Evolutionary conservation across 2,888 invertebrate genomes (phyloP), one percentile per base, ranked within the genome.

Genomic region (Agonopterix heracliana): DNA sequence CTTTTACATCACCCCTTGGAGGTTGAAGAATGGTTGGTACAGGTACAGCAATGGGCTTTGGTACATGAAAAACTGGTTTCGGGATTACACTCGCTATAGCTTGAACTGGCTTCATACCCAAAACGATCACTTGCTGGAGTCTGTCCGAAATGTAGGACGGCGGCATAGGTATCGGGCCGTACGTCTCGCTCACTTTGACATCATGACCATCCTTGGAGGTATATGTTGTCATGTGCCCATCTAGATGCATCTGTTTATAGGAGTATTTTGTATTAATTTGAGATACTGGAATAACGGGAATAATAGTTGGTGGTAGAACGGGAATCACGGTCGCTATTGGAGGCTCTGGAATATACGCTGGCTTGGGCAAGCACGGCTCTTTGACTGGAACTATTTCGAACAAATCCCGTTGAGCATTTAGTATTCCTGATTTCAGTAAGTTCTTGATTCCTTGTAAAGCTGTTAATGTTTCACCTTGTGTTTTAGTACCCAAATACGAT

Each of bases 401-500:
- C 36, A 40, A 17, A 12, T 60, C 57, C 10, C 52, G 36, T 11
- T 54, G 41, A 26, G 53, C 56, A 8, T 50, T 56, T 3, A 70
- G 44, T 47, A 71, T 54, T 5, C 66, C 67, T 5, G 68, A 59
- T 43, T 64, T 51, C 2, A 71, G 13, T 11, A 74, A 55, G n/a
- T 57, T 61, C 2, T 65, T 61, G 0, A 64, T 58, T 38, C 61
- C 55, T 43, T 64, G 54, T 5, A 74, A 54, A 0, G 70, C 66
- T 11, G 50, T 44, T 3, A 68, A 46, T 2, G 70, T 69, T 34
- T 73, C 65, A 11, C 55, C 53, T 3, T 52, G 34, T 9, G 61
- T 63, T 34, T 58, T 51, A 1, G 73, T 66, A 7, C 68, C 71
- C 5, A 70, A 52, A 49, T 65, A 67, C n/a, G 63, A 59, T 43